phyloP scores from a whole-genome alignment of 2,797 vertebrate species.

The Leptodactylus fallax region DNA sequence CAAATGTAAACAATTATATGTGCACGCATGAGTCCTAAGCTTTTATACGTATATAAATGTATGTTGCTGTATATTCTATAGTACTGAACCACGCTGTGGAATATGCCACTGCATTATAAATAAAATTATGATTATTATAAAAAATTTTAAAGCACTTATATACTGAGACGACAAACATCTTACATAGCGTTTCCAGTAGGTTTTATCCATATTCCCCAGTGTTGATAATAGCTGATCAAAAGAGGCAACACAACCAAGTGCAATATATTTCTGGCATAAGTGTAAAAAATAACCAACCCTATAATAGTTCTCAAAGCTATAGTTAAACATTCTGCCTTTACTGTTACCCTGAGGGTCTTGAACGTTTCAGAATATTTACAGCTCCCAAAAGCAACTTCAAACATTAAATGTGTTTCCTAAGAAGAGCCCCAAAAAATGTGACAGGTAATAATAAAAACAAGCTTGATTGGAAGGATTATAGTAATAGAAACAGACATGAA shows the following conservation, averaged over 20 bases:
- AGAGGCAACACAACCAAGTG: not conserved
- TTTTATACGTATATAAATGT: too few relatives aligned
- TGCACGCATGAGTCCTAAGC: too few relatives aligned
- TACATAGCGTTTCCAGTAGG: too few relatives aligned
- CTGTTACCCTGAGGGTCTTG: conserved; percentile 2
- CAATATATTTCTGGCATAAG: not conserved
- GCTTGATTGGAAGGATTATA: not conserved
- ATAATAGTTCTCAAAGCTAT: conserved; percentile 1
- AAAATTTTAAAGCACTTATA: too few relatives aligned
- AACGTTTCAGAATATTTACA: not conserved
- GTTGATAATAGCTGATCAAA: not conserved
- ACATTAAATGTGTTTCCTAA: not conserved
- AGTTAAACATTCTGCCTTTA: conserved; percentile 7
- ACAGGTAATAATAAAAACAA: not conserved
- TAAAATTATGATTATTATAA: too few relatives aligned
- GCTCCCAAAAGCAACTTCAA: not conserved
- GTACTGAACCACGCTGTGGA: too few relatives aligned
- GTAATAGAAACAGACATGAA: not conserved
- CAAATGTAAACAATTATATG: too few relatives aligned
- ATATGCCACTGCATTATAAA: too few relatives aligned
- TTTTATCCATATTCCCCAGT: too few relatives aligned
- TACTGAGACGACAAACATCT: too few relatives aligned
- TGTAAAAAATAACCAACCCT: not conserved
- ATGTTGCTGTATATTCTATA: too few relatives aligned
- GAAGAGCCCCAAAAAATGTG: conserved; percentile 6